Percentiles rank a stretch among this genome's conserved stretches.
Evolutionary conservation across 2,888 invertebrate species (phyloP).

Genomic region (Dicroscelio sp.): DNA sequence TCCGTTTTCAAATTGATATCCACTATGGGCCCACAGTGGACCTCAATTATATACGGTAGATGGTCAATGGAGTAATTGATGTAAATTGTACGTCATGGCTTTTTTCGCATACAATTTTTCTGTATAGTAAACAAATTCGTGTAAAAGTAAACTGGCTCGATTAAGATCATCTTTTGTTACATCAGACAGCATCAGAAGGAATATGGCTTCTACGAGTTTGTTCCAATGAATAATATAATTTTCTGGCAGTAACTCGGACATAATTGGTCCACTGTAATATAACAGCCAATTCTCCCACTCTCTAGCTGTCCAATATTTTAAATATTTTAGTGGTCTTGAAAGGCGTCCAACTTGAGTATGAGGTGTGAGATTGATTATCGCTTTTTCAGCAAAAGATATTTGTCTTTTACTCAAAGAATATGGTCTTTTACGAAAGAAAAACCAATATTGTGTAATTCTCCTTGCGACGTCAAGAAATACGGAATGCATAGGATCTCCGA

Average conservation of each 20-base stretch:
- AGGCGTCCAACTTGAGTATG: slow-evolving; percentile 65
- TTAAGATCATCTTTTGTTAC: slow-evolving; percentile 68
- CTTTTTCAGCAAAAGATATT: neutral
- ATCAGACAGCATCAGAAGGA: slow-evolving; percentile 54
- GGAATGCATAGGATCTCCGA: neutral
- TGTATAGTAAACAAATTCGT: slow-evolving; percentile 36
- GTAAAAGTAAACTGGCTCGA: slow-evolving; percentile 58
- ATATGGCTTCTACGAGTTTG: slow-evolving; percentile 68
- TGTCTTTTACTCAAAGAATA: neutral
- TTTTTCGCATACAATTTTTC: slow-evolving; percentile 35
- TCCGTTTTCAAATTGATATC: slow-evolving; percentile 75
- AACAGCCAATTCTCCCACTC: too few species aligned
- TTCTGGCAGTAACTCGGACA: slow-evolving; percentile 55
- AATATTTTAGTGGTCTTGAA: slow-evolving; percentile 60
- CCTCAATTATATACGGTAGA: slow-evolving; percentile 81
- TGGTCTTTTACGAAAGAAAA: neutral
- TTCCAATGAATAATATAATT: slow-evolving; percentile 76
- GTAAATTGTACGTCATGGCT: slow-evolving; percentile 78
- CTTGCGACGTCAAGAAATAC: neutral
- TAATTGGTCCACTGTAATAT: slow-evolving; percentile 73
- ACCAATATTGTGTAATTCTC: neutral
- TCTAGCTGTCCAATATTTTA: slow-evolving; percentile 65
- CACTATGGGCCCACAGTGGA: slow-evolving; percentile 78
- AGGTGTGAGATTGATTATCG: neutral
- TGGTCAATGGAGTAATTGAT: slow-evolving; percentile 77